A percentile compares a stretch with the other conserved stretches of the same genome.
Evolutionary conservation across 2,888 invertebrate genomes (phyloP).

Genomic region (Petrophora chlorosata): DNA sequence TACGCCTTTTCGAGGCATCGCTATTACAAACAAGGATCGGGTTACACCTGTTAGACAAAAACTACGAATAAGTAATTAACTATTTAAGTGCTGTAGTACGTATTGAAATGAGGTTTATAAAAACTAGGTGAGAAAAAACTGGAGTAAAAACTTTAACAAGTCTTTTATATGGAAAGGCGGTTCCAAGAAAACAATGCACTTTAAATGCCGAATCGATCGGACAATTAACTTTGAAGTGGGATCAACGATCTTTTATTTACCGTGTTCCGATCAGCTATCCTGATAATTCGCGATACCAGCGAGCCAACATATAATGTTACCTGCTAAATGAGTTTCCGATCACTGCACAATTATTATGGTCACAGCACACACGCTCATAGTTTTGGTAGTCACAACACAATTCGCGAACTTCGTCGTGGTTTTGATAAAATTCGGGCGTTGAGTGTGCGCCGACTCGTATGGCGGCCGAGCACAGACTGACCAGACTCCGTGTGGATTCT

Average conservation of each 20-base stretch:
- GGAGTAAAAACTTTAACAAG: too few relatives aligned
- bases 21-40: constrained; percentile 12
- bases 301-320: constrained; percentile 30
- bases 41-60: background rate
- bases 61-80: too few relatives aligned
- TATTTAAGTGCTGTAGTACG: too few relatives aligned
- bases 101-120: too few relatives aligned
- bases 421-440: constrained; percentile 1
- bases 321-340: constrained; percentile 34
- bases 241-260: constrained; percentile 71
- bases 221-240: constrained; percentile 73
- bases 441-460: constrained; percentile 37
- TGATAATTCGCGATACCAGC: constrained; percentile 59
- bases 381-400: constrained; percentile 49
- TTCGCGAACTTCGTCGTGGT: constrained; percentile 45
- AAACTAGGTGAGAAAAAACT: too few relatives aligned
- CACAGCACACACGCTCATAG: constrained; percentile 52
- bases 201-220: constrained; percentile 58
- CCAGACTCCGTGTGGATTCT: constrained; percentile 31
- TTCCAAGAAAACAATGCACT: constrained; percentile 46
- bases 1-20: constrained; percentile 5
- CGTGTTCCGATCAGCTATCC: constrained; percentile 48
- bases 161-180: constrained; percentile 17
- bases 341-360: constrained; percentile 22
- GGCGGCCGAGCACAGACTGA: constrained; percentile 57